A percentile compares a stretch with the other conserved stretches of the same genome.
Conservation (phyloP, 2,113 vertebrate species). For the Dasyornis broadbenti region DNA sequence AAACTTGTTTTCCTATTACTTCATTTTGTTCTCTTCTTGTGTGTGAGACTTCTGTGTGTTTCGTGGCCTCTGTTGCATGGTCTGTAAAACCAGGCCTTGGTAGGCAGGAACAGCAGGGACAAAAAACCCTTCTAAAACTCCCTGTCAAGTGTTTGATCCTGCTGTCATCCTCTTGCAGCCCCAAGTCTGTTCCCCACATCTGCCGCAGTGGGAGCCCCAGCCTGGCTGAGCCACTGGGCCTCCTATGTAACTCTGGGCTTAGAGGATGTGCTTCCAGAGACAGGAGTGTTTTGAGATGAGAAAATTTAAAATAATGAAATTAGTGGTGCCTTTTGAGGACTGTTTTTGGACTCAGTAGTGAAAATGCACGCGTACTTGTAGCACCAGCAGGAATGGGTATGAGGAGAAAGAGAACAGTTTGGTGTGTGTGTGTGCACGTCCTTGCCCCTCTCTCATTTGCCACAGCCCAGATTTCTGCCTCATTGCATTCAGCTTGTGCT, state of each 20-base stretch:
- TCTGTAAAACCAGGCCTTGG: background rate
- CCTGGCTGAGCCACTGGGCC: background rate
- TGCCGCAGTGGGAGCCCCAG: background rate
- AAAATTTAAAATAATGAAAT: background rate
- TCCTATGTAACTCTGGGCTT: background rate
- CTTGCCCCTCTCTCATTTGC: background rate
- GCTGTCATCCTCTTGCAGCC: fast-evolving
- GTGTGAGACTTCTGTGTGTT: background rate
- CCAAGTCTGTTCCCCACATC: background rate
- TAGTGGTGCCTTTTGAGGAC: background rate
- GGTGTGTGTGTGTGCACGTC: background rate
- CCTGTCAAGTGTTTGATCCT: background rate
- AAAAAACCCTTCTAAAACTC: background rate
- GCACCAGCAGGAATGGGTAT: fast-evolving
- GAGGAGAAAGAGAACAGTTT: background rate
- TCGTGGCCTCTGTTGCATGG: background rate
- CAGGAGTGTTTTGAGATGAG: background rate
- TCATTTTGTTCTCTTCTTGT: background rate
- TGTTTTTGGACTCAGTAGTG: background rate
- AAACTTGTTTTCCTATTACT: background rate
- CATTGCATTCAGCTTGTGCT: background rate
- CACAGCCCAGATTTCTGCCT: background rate
- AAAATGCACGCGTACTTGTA: background rate
- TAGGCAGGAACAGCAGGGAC: background rate
- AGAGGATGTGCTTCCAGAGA: background rate